Evolutionary conservation across 2,888 invertebrate genomes (phyloP), one percentile per base, ranked within the genome.

Genomic region (Tupiocoris notatus): DNA sequence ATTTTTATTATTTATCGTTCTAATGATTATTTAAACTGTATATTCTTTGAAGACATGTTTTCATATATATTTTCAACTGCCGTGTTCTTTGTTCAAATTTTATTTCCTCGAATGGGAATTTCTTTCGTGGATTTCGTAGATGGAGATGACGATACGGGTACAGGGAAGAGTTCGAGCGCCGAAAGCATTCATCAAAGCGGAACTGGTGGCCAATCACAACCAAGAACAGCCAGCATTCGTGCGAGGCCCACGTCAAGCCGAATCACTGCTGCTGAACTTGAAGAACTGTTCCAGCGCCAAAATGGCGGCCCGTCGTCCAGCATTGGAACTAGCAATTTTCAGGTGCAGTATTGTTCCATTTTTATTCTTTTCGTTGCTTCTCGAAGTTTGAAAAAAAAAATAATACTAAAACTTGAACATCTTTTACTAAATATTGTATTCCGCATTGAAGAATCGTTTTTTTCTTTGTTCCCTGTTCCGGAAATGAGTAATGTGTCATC

Each of bases 251-350:
- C 91, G 0, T 94, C 95, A 20, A 90, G 91, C 79, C 88, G 96
- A 81, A 94, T 96, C 82, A 94, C 95, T 0, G 93, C 95, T 21
- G 92, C 93, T 2, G 96, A 96, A 84, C 88, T 96, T 77, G 95
- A 96, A 86, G 95, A 95, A 85, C 88, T 96, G 81, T 96, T 96
- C 88, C 92, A 94, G 85, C 87, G 95, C 56, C 95, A 95, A 83
- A 91, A 91, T 79, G 90, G 89, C 78, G 86, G 86, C 80, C 86
- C 88, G 24, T 88, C 87, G 57, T 85, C 85, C 79, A 86, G 84
- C 57, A 78, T 81, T 64, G 79, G 78, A 21, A 79, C 79, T 57
- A 80, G 80, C 24, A 81, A 81, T 57, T 81, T 80, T 77, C 79
- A 80, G 78, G 80, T 79, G 54, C 3, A 39, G 12, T 39, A n/a